Evolutionary conservation across 2,797 vertebrate species (phyloP), one percentile per base, ranked within the genome.

Genomic region (Acrocephalus scirpaceus): DNA sequence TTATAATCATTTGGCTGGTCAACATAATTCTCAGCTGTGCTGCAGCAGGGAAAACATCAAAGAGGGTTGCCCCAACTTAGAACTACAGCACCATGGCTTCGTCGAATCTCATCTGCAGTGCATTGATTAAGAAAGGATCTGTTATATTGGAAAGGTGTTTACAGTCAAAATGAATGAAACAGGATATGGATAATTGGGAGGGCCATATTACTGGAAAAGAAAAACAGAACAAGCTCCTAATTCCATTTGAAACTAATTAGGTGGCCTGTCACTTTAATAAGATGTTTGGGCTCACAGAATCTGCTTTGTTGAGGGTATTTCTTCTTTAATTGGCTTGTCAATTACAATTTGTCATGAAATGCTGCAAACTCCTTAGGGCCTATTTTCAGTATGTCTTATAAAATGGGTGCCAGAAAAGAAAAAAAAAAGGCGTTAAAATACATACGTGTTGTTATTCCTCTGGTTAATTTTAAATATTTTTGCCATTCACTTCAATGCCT

Each of bases 281-380:
- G 72, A 86, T 93, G 58, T 82, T 92, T 87, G 90, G 79, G 44
- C 76, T 83, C 83, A 70, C 48, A 73, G 88, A 90, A 92, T 92
- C 93, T 89, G 57, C 72, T 85, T 58, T 87, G 85, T 86, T 85
- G 56, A 42, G 65, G 64, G 30, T 48, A 71, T 94, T 61, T 93
- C 93, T 87, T 54, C 54, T 92, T 91, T 95, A 97, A 97, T 96
- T 97, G 91, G 91, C 64, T 75, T 85, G 77, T 92, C 95, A 92
- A 70, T 96, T 96, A 96, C 75, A 71, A 82, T 67, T 72, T 86
- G 50, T 48, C 60, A n/a, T 80, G 48, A 97, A 97, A 96, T 72
- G 27, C 38, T 95, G 70, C 56, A 90, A 88, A 95, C 48, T 73
- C 58, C 64, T 94, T 89, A 61, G 36, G 95, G 83, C 84, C 32